These are phyloP conservation scores for Halictus quadricinctus DNA, from an alignment of 2,888 invertebrate species.

Conservation along the genomic window DNA sequence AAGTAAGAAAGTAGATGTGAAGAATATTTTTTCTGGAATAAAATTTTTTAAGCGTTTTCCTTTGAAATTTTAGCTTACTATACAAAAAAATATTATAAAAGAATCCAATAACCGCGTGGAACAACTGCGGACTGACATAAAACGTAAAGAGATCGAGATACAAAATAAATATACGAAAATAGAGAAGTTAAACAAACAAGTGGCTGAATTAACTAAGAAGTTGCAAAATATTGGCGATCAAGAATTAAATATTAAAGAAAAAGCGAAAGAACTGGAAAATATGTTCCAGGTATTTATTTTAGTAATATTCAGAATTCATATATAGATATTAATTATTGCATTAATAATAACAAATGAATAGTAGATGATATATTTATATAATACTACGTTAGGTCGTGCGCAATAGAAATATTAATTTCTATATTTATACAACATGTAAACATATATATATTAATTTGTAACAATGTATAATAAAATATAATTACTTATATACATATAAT, in stretches of 20 bases:
- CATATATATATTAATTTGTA: too few species aligned
- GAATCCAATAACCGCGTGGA: slow-evolving; percentile 61
- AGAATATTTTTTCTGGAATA: neutral
- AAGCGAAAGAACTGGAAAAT: slow-evolving; percentile 85
- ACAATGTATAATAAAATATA: neutral
- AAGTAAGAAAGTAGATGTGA: slow-evolving; percentile 76
- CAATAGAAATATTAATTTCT: too few species aligned
- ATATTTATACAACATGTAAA: too few species aligned
- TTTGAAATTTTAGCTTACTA: slow-evolving; percentile 57
- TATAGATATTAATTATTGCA: neutral
- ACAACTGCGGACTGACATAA: slow-evolving; percentile 61
- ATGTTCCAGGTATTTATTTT: slow-evolving; percentile 83
- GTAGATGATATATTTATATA: neutral
- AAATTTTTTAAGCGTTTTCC: neutral
- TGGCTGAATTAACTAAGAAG: slow-evolving; percentile 82
- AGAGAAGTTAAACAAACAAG: slow-evolving; percentile 75
- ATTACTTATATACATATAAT: slow-evolving; percentile 9
- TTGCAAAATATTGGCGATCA: slow-evolving; percentile 83
- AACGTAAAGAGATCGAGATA: slow-evolving; percentile 63
- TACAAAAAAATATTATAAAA: slow-evolving; percentile 64
- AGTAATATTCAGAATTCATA: neutral
- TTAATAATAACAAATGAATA: neutral
- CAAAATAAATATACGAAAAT: slow-evolving; percentile 68
- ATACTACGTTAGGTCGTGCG: neutral
- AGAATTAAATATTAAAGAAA: slow-evolving; percentile 84